Base-by-base conservation (phyloP, 2,113 vertebrate genomes). In the Xiphophorus maculatus region DNA sequence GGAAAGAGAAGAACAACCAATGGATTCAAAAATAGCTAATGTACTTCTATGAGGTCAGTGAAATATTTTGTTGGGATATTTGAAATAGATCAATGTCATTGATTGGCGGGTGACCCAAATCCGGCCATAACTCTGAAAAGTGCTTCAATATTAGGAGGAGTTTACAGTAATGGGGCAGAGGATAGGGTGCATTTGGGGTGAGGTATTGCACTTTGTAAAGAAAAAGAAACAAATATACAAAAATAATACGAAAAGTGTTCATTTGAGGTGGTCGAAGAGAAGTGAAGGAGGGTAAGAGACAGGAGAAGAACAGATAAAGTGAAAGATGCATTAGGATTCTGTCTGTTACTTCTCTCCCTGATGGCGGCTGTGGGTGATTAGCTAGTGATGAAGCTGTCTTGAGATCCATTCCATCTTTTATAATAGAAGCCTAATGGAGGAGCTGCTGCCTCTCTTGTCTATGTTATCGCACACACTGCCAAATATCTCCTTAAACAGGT, bases 341-440 rank as follows among this genome's bases (percentile, higher is more conserved):
- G 84, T 83, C 86, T 68, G 40, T 77, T 62, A 71, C 86, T 86
- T 51, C 25, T 80, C 79, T 77, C 51, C 25, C 74, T 87, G 82
- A 81, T 60, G 68, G 82, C 35, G 66, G 80, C 83, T 87, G 81
- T 72, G 81, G 84, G 76, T 88, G 82, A 92, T 91, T 89, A 88
- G 88, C 74, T 78, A 37, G 85, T 88, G 89, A 92, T 88, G 88
- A 86, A 76, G 66, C 86, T 81, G 85, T 86, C 88, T 84, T 69
- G 84, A 79, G 67, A 82, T 71, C 67, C 74, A 83, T 84, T 91
- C 79, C 71, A 85, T 88, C 87, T 89, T 86, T 85, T 86, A 80
- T 82, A 85, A 88, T 80, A 77, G 66, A 69, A 76, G 78, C 64
- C 68, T 92, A 91, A 91, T 92, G 82, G 85, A 92, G 78, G 74